Base-by-base conservation (phyloP, 2,888 invertebrate genomes). In the Sarcophaga carnaria region DNA sequence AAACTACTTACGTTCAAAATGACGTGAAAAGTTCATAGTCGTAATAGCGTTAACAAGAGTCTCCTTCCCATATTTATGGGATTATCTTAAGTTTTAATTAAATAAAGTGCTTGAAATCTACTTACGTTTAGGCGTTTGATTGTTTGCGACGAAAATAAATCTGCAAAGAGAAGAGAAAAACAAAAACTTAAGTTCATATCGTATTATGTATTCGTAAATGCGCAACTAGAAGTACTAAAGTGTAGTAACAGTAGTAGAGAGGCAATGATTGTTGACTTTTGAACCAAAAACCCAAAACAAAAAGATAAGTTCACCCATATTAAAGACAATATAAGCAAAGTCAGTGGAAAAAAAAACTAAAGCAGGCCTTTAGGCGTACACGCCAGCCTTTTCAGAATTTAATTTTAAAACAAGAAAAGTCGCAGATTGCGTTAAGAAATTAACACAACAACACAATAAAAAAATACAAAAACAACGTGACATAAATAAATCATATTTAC, bases 401-500 rank as follows among this genome's bases (percentile, higher is more conserved):
- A 78, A 69, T 60, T 70, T 12, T 27, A 54, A 67, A 62, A 49
- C 54, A 54, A 54, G 37, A 37, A 54, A 60, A 20, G 45, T 25
- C 27, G 25, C n/a, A 54, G 25, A 8, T 37, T 37, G 37, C 0
- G 37, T 37, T 37, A 37, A 37, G 10, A 37, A 37, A 37, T 37
- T 0, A 37, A 37, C 37, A 10, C 37, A 64, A 20, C 4, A 25
- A 17, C 12, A 62, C n/a, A 62, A n/a, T 60, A 78, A 77, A 5
- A 60, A 66, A 25, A 59, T 64, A 75, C 62, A 69, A 75, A 47
- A 69, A 70, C 25, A 80, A 80, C 25, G 70, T 59, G 27, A 64
- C 81, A 76, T 64, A 76, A 77, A 82, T 82, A 82, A 82, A 77
- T 71, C 71, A 76, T 63, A 82, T 76, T 77, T 77, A n/a, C 37